Evolutionary conservation across 2,113 vertebrate species (phyloP).

Genomic region (Acrocephalus arundinaceus): DNA sequence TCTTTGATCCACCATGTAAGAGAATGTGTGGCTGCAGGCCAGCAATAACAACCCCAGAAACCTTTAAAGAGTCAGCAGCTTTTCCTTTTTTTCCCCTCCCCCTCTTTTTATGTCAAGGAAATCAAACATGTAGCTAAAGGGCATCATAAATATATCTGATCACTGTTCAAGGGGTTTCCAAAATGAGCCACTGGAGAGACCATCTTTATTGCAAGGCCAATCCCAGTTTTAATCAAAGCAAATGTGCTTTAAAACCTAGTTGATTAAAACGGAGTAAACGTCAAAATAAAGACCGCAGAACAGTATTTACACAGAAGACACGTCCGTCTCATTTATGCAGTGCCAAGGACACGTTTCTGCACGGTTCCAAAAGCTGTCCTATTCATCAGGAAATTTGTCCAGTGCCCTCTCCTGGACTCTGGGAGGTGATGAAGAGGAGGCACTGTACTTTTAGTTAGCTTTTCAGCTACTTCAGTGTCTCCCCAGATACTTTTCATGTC

Average conservation of each 20-base stretch:
- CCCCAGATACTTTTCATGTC: neutral
- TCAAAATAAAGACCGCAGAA: slow-evolving; percentile 12
- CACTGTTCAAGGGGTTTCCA: slow-evolving; percentile 34
- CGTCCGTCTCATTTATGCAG: neutral
- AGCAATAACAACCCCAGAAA: slow-evolving; percentile 59
- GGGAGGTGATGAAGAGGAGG: neutral
- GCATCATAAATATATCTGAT: slow-evolving; percentile 73
- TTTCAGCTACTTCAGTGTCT: neutral
- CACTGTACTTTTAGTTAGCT: neutral
- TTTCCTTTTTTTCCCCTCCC: neutral
- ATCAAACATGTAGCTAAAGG: slow-evolving; percentile 67
- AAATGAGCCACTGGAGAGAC: slow-evolving; percentile 59
- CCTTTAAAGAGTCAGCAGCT: slow-evolving; percentile 53
- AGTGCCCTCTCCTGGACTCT: neutral
- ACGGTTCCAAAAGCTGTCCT: neutral
- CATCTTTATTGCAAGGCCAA: slow-evolving; percentile 55
- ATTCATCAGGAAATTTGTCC: neutral
- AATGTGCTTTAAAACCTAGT: slow-evolving; percentile 59
- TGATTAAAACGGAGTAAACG: slow-evolving; percentile 61
- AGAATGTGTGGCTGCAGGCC: slow-evolving; percentile 64
- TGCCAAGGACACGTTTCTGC: slow-evolving; percentile 2
- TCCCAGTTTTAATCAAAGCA: slow-evolving; percentile 61
- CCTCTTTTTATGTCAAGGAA: slow-evolving; percentile 65
- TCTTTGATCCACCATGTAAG: slow-evolving; percentile 65
- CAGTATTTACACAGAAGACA: slow-evolving; percentile 14